Conservation (phyloP, 2,797 vertebrate genomes). For the Rhinoraja longicauda region DNA sequence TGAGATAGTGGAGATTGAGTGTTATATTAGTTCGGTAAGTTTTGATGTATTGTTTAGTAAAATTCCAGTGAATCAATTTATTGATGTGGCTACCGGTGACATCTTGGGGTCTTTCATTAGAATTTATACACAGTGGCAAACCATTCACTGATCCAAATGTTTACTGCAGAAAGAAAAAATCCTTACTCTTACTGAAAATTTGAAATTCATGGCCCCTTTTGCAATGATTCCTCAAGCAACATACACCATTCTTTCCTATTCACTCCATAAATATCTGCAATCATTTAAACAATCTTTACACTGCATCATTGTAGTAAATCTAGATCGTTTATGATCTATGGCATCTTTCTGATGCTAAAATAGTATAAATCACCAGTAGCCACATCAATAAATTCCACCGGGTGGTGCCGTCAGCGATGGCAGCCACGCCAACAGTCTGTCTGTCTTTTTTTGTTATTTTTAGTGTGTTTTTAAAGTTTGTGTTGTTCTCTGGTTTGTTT, state of each 20-base stretch:
- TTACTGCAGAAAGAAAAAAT: neutral
- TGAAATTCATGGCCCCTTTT: neutral
- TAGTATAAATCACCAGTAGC: no score
- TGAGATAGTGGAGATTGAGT: neutral
- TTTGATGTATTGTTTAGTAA: neutral
- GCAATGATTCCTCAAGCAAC: neutral
- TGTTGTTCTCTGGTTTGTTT: no score
- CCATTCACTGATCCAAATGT: neutral
- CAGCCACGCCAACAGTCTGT: no score
- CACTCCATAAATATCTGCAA: no score
- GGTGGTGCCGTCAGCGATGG: no score
- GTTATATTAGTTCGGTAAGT: neutral
- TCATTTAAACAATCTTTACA: no score
- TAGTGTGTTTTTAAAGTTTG: no score
- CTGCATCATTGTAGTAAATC: no score
- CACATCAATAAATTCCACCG: no score
- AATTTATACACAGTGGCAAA: neutral
- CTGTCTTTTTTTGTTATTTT: no score
- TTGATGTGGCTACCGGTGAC: neutral
- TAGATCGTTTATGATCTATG: no score
- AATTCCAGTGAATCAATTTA: neutral
- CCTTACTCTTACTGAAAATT: neutral
- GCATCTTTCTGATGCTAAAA: no score
- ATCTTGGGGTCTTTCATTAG: neutral
- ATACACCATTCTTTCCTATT: neutral